Conservation (phyloP, 2,113 vertebrate genomes). For the Lanius collurio region DNA sequence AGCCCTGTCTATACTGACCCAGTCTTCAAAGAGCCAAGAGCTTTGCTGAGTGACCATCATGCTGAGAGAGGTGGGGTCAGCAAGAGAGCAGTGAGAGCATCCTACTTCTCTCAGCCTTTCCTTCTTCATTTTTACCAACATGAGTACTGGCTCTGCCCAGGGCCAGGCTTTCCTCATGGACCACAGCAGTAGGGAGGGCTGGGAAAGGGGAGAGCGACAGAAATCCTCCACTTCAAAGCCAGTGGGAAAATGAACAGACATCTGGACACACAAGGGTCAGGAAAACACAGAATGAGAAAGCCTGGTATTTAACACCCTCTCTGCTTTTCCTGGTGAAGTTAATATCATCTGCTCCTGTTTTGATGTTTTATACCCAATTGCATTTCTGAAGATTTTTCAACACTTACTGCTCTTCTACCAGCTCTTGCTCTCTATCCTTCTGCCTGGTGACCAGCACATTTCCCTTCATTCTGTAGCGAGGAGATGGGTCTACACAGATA, state of each 20-base stretch:
- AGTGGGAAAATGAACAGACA: background rate
- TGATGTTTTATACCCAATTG: background rate
- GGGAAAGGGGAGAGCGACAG: background rate
- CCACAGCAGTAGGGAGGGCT: fast-evolving
- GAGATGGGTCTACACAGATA: background rate
- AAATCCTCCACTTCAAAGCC: background rate
- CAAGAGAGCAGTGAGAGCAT: background rate
- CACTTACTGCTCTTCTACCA: background rate
- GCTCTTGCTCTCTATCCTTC: background rate
- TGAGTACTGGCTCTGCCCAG: background rate
- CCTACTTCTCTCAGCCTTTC: background rate
- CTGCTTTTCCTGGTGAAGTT: background rate
- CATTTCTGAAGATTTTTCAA: background rate
- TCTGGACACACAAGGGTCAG: background rate
- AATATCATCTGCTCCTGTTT: background rate
- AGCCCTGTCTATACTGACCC: fast-evolving
- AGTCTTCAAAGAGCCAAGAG: background rate
- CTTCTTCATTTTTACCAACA: background rate
- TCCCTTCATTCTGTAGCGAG: background rate
- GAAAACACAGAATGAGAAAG: background rate
- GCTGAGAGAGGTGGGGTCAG: fast-evolving
- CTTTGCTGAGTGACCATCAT: background rate
- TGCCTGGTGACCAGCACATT: background rate
- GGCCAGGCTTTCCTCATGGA: background rate
- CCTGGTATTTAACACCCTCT: background rate